Evolutionary conservation across 2,888 invertebrate species (phyloP).

Genomic region (Lasioglossum villosulum): DNA sequence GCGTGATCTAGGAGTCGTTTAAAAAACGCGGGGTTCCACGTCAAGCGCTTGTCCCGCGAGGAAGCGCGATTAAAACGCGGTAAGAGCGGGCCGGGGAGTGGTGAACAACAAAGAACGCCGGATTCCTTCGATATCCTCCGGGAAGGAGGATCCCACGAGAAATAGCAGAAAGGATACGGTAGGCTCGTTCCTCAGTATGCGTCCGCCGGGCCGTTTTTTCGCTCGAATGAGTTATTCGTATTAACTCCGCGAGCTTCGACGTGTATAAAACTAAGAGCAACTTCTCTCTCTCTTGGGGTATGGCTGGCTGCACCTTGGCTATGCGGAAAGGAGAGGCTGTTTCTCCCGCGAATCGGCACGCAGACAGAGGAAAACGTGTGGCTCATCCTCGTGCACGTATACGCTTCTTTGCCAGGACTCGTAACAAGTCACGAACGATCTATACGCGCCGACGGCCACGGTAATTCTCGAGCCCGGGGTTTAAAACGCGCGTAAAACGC

Average conservation of each 20-base stretch:
- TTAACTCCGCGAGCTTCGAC: constrained; percentile 77
- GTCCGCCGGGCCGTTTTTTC: constrained; percentile 65
- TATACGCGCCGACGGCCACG: constrained; percentile 65
- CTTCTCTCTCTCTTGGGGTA: constrained; percentile 64
- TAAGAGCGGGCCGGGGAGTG: not conserved
- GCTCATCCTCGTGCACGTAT: constrained; percentile 50
- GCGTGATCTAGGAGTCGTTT: not conserved
- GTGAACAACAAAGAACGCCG: not conserved
- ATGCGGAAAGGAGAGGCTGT: constrained; percentile 84
- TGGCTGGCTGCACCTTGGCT: constrained; percentile 83
- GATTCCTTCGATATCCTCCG: constrained; percentile 8
- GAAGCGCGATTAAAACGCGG: not conserved
- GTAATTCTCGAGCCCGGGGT: constrained; percentile 59
- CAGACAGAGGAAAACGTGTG: constrained; percentile 40
- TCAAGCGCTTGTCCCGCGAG: not conserved
- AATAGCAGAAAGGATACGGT: constrained; percentile 70
- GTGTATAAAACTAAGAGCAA: constrained; percentile 70
- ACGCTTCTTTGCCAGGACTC: constrained; percentile 9
- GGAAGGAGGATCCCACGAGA: constrained; percentile 34
- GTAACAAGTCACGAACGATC: constrained; percentile 63
- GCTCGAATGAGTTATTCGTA: constrained; percentile 77
- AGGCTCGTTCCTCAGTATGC: constrained; percentile 75
- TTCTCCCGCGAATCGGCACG: constrained; percentile 68
- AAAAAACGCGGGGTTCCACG: constrained; percentile 8
- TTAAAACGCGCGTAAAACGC: constrained; percentile 70